Evolutionary conservation across 2,797 vertebrate species (phyloP), one percentile per base, ranked within the genome.

Genomic region (Benthosema pterotum): DNA sequence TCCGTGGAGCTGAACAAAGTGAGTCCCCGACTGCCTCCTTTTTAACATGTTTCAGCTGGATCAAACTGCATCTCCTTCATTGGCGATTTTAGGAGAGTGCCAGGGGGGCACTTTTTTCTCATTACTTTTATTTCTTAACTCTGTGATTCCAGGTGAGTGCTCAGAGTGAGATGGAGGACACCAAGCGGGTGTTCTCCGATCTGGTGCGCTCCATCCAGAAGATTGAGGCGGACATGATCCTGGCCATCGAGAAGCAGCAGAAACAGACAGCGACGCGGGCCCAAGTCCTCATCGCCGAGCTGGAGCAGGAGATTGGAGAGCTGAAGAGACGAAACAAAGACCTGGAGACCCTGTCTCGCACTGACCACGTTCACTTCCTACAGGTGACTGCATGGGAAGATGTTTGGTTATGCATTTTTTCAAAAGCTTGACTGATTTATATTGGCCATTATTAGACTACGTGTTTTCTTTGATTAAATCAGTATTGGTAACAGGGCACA

Each of bases 281-380:
- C 1, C 74, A 84, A 4, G 66, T 69, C 49, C 84, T 94, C 42
- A 77, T 91, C 8, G 6, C 84, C 0, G 80, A 89, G 7, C 86
- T 92, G 70, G 86, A 91, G 71, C 75, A 18, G 75, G 89, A 91
- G 17, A 91, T 94, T n/a, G 32, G 62, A 0, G 83, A 88, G 55
- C 83, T 94, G 42, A 79, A 78, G 74, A 77, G 49, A 32, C 89
- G 91, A 54, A 89, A 88, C 8, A n/a, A 69, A 0, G 89, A 92
- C 22, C 54, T 94, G 65, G 88, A 91, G 32, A 82, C 86, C 7
- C 82, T 93, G 18, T 83, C 86, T 18, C 85, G 80, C 17, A 87
- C 88, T 0, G 92, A 94, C 78, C 92, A 94, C 77, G 93, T 94
- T 51, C 79, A 93, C 75, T 93, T 94, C 73, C 69, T 94, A 22